Conservation (phyloP, 2,113 vertebrate species). For the Parotia lawesii region DNA sequence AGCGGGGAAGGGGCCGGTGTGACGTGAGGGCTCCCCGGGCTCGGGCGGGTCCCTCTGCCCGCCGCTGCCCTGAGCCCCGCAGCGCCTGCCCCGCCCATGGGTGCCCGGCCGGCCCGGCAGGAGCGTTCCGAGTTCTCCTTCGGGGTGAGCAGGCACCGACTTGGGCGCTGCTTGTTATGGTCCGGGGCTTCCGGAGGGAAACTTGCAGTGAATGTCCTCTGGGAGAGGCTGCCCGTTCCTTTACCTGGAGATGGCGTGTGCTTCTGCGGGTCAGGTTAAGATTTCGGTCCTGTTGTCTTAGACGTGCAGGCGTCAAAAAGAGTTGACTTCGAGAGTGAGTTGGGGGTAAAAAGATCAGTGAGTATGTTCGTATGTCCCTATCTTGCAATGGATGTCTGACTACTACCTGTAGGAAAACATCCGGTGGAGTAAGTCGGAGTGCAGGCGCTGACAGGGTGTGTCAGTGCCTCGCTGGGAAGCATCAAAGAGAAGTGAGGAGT, state of each 20-base stretch:
- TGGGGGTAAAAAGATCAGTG: rapidly evolving
- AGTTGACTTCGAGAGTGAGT: neutral
- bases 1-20: neutral
- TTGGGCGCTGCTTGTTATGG: rapidly evolving
- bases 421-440: neutral
- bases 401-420: rapidly evolving
- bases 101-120: neutral
- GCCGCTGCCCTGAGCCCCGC: neutral
- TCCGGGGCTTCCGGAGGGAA: neutral
- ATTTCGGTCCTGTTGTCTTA: neutral
- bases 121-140: rapidly evolving
- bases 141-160: rapidly evolving
- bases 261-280: neutral
- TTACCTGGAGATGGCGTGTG: rapidly evolving
- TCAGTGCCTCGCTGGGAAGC: neutral
- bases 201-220: rapidly evolving
- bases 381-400: neutral
- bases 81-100: neutral
- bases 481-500: neutral
- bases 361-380: rapidly evolving
- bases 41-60: too few relatives aligned
- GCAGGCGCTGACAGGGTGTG: neutral
- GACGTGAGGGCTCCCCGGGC: neutral
- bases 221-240: neutral
- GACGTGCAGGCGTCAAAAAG: neutral